These are phyloP conservation scores for Macaria notata DNA, from an alignment of 2,888 invertebrate species.

Conservation along the genomic window DNA sequence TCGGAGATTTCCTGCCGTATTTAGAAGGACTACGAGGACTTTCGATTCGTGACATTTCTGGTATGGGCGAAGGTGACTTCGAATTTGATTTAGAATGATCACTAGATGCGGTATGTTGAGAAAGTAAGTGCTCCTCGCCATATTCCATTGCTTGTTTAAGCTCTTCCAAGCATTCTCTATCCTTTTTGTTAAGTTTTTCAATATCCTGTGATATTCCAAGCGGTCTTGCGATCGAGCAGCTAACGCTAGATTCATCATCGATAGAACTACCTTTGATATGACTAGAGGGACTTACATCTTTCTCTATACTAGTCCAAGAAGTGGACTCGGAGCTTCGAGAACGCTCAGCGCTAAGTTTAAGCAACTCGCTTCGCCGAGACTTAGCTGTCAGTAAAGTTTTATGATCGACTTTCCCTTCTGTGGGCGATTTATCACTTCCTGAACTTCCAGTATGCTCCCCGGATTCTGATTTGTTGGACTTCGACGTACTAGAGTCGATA, in stretches of 20 bases:
- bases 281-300: slow-evolving; percentile 84
- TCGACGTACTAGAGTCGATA: slow-evolving; percentile 69
- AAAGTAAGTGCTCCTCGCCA: slow-evolving; percentile 73
- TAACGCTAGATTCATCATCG: slow-evolving; percentile 88
- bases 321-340: slow-evolving; percentile 90
- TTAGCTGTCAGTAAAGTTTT: slow-evolving; percentile 71
- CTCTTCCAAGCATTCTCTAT: slow-evolving; percentile 83
- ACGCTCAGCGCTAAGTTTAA: slow-evolving; percentile 87
- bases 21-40: slow-evolving; percentile 73
- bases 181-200: slow-evolving; percentile 85
- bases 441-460: slow-evolving; percentile 73
- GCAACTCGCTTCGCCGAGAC: slow-evolving; percentile 77
- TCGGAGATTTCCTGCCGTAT: slow-evolving; percentile 74
- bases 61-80: slow-evolving; percentile 66
- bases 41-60: slow-evolving; percentile 69
- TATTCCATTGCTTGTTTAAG: slow-evolving; percentile 82
- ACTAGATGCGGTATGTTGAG: slow-evolving; percentile 70
- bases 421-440: slow-evolving; percentile 72
- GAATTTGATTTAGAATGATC: slow-evolving; percentile 76
- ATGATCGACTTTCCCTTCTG: slow-evolving; percentile 62
- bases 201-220: slow-evolving; percentile 90
- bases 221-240: slow-evolving; percentile 90
- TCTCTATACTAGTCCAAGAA: slow-evolving; percentile 91
- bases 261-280: slow-evolving; percentile 85
- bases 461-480: slow-evolving; percentile 68